phyloP scores from a whole-genome alignment of 2,888 invertebrate species.

The Acronicta aceris region DNA sequence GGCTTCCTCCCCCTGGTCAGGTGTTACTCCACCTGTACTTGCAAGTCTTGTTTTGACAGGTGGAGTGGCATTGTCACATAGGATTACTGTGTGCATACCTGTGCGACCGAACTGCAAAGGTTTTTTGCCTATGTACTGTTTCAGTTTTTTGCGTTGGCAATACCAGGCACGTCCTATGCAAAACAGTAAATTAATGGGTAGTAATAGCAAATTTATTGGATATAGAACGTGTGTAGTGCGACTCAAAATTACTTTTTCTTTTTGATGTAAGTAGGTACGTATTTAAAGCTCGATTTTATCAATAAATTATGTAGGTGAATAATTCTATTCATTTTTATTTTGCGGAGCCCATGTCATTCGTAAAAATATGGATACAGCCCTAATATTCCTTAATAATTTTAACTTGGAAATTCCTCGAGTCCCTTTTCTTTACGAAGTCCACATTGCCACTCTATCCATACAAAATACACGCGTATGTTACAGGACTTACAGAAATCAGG shows the following conservation, averaged over 20 bases:
- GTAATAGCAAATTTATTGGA: slow-evolving; percentile 42
- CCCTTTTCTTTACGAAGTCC: no score
- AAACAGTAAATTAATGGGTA: slow-evolving; percentile 44
- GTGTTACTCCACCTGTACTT: slow-evolving; percentile 79
- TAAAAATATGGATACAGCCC: no score
- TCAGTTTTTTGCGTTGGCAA: slow-evolving; percentile 35
- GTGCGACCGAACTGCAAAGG: slow-evolving; percentile 42
- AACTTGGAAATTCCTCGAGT: no score
- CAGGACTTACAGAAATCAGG: slow-evolving; percentile 53
- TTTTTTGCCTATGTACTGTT: slow-evolving; percentile 49
- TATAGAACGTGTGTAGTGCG: slow-evolving; percentile 1
- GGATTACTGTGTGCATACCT: slow-evolving; percentile 65
- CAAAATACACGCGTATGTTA: slow-evolving; percentile 26
- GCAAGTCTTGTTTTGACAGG: slow-evolving; percentile 83
- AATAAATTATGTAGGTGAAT: no score
- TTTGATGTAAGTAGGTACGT: no score
- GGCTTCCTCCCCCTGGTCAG: slow-evolving; percentile 65
- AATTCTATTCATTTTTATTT: no score
- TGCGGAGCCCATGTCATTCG: no score
- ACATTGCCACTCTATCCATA: slow-evolving; percentile 8
- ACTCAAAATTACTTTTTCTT: background rate
- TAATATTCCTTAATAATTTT: no score
- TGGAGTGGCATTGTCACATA: slow-evolving; percentile 72
- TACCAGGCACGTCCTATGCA: slow-evolving; percentile 47
- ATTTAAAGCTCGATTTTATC: background rate